Evolutionary conservation across 2,113 vertebrate species (phyloP).

Genomic region (Chaetops frenatus): DNA sequence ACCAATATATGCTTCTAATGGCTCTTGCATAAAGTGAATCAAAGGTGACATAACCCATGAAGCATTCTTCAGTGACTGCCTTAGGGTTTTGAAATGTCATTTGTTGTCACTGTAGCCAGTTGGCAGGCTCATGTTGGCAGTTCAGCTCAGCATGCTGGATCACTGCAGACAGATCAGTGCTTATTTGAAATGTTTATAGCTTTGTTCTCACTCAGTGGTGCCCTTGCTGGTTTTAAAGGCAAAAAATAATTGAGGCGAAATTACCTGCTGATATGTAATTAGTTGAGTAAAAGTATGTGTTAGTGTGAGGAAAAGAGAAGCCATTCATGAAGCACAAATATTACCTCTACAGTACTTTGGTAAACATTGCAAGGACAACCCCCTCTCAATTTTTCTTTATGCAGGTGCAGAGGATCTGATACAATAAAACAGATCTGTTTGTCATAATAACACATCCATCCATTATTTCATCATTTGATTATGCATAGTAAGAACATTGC

Average conservation of each 20-base stretch:
- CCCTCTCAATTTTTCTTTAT: neutral
- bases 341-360: neutral
- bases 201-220: neutral
- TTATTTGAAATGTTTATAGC: neutral
- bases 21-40: neutral
- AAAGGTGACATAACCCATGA: neutral
- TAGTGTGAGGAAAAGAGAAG: neutral
- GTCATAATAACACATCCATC: neutral
- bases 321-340: neutral
- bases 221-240: neutral
- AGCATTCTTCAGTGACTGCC: neutral
- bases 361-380: neutral
- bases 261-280: neutral
- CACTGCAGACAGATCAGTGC: neutral
- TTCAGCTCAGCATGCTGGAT: neutral
- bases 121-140: neutral
- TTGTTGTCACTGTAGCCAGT: neutral
- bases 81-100: neutral
- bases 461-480: neutral
- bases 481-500: neutral
- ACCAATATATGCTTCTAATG: neutral
- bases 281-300: neutral
- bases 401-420: neutral
- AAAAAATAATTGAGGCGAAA: neutral
- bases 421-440: neutral